These are phyloP conservation scores for Phataginus tetradactyla DNA, from an alignment of 2,797 vertebrate genomes.

Conservation along the genomic window DNA sequence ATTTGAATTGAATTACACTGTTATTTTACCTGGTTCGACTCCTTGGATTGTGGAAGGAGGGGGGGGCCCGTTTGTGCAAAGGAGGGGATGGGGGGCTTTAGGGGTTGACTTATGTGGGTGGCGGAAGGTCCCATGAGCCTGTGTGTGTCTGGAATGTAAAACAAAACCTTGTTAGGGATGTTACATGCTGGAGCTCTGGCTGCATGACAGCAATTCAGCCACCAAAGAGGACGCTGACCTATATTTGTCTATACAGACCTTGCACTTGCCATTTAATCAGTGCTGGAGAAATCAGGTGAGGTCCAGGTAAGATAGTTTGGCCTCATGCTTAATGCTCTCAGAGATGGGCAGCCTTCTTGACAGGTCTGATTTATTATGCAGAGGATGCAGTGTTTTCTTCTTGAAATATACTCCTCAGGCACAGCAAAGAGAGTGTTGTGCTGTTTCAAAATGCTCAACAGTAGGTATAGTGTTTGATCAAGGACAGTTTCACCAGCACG, in stretches of 20 bases:
- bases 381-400: constrained; percentile 53
- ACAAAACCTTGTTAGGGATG: constrained; percentile 35
- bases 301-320: constrained; percentile 20
- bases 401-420: background rate
- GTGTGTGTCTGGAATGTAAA: constrained; percentile 42
- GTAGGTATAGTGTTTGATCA: constrained; percentile 26
- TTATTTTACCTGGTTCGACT: constrained; percentile 35
- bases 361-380: constrained; percentile 57
- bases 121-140: background rate
- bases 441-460: background rate
- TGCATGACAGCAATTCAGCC: background rate
- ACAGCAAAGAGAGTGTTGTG: background rate
- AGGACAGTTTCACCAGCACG: constrained; percentile 24
- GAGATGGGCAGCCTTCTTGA: constrained; percentile 41
- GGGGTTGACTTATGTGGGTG: background rate
- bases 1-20: constrained; percentile 49
- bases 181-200: background rate
- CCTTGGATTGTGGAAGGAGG: background rate
- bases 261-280: constrained; percentile 6
- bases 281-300: background rate
- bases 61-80: background rate
- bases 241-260: constrained; percentile 34
- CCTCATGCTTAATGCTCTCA: background rate
- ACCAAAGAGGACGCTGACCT: constrained; percentile 51
- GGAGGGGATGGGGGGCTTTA: background rate